Evolutionary conservation across 53 echinoderm and acorn worm genomes (phyloP).

Genomic region (Holothuria leucospilota): DNA sequence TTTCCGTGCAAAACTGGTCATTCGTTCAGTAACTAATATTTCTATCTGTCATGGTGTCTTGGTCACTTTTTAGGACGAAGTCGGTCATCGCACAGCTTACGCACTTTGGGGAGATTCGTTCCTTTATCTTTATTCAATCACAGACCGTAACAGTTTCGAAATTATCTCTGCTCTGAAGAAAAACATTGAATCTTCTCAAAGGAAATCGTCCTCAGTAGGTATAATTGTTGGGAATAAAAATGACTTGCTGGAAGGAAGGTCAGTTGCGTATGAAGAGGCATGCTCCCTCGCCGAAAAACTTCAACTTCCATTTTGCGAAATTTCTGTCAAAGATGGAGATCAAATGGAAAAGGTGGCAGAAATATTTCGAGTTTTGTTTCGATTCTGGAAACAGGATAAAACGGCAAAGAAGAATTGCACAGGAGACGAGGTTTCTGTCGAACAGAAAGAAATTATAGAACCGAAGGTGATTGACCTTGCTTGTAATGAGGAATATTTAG

Average conservation of each 20-base stretch:
- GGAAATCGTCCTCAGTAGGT: conserved; percentile 59
- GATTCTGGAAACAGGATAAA: conserved; percentile 67
- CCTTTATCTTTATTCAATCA: conserved; percentile 81
- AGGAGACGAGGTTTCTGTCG: no score
- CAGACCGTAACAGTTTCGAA: conserved; percentile 80
- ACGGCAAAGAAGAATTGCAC: conserved; percentile 26
- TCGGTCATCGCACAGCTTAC: conserved; percentile 77
- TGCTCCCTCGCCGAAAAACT: conserved; percentile 72
- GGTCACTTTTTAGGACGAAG: conserved; percentile 50
- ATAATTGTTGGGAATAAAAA: conserved; percentile 86
- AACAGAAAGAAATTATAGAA: no score
- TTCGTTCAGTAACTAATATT: not conserved
- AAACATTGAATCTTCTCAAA: conserved; percentile 66
- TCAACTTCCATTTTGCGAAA: conserved; percentile 76
- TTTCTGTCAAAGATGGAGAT: conserved; percentile 84
- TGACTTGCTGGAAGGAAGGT: conserved; percentile 67
- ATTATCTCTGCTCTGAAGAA: conserved; percentile 62
- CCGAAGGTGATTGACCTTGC: no score
- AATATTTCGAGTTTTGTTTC: conserved; percentile 72
- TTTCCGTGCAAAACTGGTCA: not conserved
- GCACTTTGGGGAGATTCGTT: conserved; percentile 90
- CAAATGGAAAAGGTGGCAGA: conserved; percentile 82
- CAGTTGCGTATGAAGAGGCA: conserved; percentile 73
- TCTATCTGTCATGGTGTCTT: not conserved
- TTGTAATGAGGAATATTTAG: no score